Evolutionary conservation across 1,140 invertebrate genomes (phyloP).

Genomic region (Halesus radiatus): DNA sequence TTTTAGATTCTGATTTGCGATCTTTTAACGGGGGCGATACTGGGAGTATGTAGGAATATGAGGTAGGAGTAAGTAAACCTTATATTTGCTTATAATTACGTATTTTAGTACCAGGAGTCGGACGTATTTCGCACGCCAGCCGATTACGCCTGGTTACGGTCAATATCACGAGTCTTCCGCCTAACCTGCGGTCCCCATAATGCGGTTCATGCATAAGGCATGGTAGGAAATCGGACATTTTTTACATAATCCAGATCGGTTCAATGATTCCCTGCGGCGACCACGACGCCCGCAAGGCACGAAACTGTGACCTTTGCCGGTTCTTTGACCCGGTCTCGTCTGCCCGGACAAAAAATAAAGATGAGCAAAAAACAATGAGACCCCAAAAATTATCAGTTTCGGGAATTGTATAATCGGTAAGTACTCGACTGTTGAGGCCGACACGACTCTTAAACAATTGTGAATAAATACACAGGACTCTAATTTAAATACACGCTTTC

Average conservation of each 20-base stretch:
- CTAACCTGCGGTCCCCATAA: constrained; percentile 35
- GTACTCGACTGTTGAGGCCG: too few species aligned
- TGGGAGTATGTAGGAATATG: too few species aligned
- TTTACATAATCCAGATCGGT: constrained; percentile 54
- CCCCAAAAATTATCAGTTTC: background rate
- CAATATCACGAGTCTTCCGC: constrained; percentile 40
- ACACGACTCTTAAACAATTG: too few species aligned
- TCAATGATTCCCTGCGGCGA: constrained; percentile 51
- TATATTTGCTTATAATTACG: background rate
- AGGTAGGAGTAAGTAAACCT: background rate
- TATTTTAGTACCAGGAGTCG: background rate
- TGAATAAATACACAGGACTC: too few species aligned
- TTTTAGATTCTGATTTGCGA: too few species aligned
- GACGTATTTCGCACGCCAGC: background rate
- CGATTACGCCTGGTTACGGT: constrained; percentile 37
- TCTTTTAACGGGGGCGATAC: too few species aligned
- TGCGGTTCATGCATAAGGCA: constrained; percentile 52
- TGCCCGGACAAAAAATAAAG: background rate
- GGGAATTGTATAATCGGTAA: background rate
- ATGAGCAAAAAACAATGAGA: constrained; percentile 32
- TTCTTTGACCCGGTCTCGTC: constrained; percentile 35
- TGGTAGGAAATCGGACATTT: constrained; percentile 50
- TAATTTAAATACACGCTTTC: too few species aligned
- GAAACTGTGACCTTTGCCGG: constrained; percentile 40
- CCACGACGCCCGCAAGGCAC: constrained; percentile 26